These are phyloP conservation scores for Bombus haemorrhoidalis DNA, from an alignment of 1,140 invertebrate genomes.

Conservation along the genomic window DNA sequence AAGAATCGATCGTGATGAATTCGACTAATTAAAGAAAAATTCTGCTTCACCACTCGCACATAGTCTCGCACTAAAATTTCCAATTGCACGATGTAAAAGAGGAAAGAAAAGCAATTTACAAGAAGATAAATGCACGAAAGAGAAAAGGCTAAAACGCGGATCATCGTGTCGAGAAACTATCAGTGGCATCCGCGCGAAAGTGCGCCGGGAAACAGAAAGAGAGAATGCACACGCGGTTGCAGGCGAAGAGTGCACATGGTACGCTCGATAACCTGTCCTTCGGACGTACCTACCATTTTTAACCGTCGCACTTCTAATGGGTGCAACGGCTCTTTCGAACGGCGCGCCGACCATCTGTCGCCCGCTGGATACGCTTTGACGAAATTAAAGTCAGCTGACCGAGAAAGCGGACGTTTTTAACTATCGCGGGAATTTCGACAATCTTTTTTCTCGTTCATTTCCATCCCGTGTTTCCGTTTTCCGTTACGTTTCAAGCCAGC, in stretches of 20 bases:
- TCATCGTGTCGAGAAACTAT: not conserved
- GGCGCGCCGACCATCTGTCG: slow-evolving; percentile 81
- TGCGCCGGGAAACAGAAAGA: not conserved
- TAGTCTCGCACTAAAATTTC: too few species aligned
- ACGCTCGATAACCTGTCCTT: slow-evolving; percentile 78
- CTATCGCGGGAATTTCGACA: slow-evolving; percentile 69
- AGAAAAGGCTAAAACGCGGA: not conserved
- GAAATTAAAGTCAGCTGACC: slow-evolving; percentile 82
- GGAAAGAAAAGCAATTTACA: too few species aligned
- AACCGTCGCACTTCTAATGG: slow-evolving; percentile 81
- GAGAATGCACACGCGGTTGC: slow-evolving; percentile 16
- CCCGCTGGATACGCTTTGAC: slow-evolving; percentile 76
- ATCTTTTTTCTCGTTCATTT: slow-evolving; percentile 49
- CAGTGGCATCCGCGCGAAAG: not conserved
- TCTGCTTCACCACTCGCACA: too few species aligned
- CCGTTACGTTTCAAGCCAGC: too few species aligned
- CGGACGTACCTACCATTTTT: slow-evolving; percentile 74
- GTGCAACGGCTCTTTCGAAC: slow-evolving; percentile 81
- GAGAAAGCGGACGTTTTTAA: slow-evolving; percentile 65
- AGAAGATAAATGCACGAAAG: not conserved
- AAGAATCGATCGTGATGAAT: too few species aligned
- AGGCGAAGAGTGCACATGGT: slow-evolving; percentile 44
- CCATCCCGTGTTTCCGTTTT: not conserved
- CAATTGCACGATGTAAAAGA: too few species aligned
- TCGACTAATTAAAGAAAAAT: too few species aligned